Base-by-base conservation (phyloP, 2,113 vertebrate genomes). In the Galemys pyrenaicus region DNA sequence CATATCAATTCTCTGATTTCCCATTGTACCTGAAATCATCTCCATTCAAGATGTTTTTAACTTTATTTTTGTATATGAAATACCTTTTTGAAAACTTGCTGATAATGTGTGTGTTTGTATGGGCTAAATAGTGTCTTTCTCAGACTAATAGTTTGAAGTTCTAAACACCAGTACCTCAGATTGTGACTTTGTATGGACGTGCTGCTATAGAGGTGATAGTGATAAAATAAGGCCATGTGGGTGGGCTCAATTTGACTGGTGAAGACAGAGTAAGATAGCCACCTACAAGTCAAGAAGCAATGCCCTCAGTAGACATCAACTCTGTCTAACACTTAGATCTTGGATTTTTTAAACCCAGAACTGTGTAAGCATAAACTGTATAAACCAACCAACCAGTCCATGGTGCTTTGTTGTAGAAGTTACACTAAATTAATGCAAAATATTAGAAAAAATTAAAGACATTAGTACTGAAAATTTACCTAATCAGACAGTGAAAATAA, bases 201-300 rank as follows among this genome's bases (percentile, higher is more conserved):
- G 39, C 6, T 13, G 6, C 6, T 1, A 15, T 70, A 49, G 9
- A 93, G 37, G 4, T 56, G 67, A 78, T 3, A 10, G 24, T 79
- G 28, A 1, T 95, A 12, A 39, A 17, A 28, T 30, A 68, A 62
- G 28, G 2, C 30, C 3, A 8, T 4, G 0, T 24, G 12, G 8
- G 35, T 16, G 32, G 12, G 15, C 0, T 22, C 17, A 4, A 11
- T 49, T 24, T 19, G 8, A 79, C 3, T 13, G 2, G 12, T 16
- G 16, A 44, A 64, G 26, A 62, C 1, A 56, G 68, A 49, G 39
- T 17, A 44, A 30, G 1, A 15, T 2, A 24, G 22, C 3, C 3
- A 9, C n/a, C 5, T 7, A 3, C 8, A 68, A 46, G 24, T 5
- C 44, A 39, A 84, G 0, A 13, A 62, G 20, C 64, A 35, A 7